Evolutionary conservation across 2,113 vertebrate species (phyloP), one percentile per base, ranked within the genome.

Genomic region (Chaetops frenatus): DNA sequence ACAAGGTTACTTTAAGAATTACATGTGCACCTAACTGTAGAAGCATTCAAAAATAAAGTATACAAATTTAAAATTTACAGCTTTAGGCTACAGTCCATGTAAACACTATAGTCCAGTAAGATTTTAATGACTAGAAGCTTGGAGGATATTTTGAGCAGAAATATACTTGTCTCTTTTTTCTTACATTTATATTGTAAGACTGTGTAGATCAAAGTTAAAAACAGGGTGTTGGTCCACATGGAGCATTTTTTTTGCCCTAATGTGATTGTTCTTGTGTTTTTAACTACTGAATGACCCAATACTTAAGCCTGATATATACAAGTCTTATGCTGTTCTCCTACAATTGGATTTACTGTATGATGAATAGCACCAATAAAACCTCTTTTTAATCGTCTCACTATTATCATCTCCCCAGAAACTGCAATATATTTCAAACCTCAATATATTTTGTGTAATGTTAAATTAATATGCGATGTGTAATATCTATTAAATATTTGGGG

Each of bases 401-500:
- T 42, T 64, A 56, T 45, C 20, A 60, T 60, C 13, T 45, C 23
- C 15, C 6, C 25, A 72, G 29, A 86, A 77, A 45, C 6, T 50
- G 15, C 3, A 76, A 54, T 38, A n/a, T 54, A 17, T 80, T 50
- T 64, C 25, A 80, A 80, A 48, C 2, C 0, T 35, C 13, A 45
- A 18, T 25, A 11, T n/a, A 21, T 44, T 54, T 14, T 13, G 38
- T 28, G 6, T 47, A 69, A 47, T 38, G 5, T 45, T 69, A 51
- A 47, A 56, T 23, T 48, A 45, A n/a, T 20, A 7, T 10, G 2
- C 1, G 2, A 27, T 13, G 14, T 0, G 0, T 12, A 48, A 12
- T 66, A 36, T 3, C 22, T 89, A 15, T 16, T 11, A 58, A 67
- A 58, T 76, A 80, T 33, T 5, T 71, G 35, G 5, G 57, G 5